These are phyloP conservation scores for Gallinago media DNA, from an alignment of 2,113 vertebrate genomes.

Conservation along the genomic window DNA sequence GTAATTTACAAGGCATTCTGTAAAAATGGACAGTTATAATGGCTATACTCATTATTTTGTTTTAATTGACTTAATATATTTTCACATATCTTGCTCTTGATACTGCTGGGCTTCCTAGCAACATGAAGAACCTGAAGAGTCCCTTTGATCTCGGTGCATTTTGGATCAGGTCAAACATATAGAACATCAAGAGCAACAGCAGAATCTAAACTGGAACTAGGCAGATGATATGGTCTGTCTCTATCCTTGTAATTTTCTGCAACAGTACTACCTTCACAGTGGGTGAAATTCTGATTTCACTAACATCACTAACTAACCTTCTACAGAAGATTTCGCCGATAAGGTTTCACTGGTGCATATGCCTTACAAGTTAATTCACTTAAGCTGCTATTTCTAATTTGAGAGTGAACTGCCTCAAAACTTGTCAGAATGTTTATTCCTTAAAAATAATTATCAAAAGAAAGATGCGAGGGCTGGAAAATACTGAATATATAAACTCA, in stretches of 20 bases:
- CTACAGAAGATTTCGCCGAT: neutral
- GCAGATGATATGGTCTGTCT: neutral
- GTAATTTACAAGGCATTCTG: neutral
- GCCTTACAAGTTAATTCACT: neutral
- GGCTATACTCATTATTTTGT: neutral
- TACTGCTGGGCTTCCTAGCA: neutral
- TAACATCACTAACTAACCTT: neutral
- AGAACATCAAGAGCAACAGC: neutral
- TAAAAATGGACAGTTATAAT: neutral
- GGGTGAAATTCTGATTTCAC: neutral
- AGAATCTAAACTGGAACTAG: neutral
- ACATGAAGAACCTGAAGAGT: neutral
- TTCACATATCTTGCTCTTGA: neutral
- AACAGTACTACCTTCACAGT: neutral
- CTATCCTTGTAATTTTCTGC: neutral
- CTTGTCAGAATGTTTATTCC: neutral
- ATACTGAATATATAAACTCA: neutral
- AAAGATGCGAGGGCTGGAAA: neutral
- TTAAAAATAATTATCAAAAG: neutral
- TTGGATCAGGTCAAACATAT: neutral
- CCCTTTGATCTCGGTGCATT: neutral
- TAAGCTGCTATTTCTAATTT: neutral
- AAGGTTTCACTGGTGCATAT: neutral
- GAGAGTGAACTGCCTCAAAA: neutral
- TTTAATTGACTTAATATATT: constrained; percentile 15